Evolutionary conservation across 2,888 invertebrate species (phyloP).

Genomic region (Incurvaria masculella): DNA sequence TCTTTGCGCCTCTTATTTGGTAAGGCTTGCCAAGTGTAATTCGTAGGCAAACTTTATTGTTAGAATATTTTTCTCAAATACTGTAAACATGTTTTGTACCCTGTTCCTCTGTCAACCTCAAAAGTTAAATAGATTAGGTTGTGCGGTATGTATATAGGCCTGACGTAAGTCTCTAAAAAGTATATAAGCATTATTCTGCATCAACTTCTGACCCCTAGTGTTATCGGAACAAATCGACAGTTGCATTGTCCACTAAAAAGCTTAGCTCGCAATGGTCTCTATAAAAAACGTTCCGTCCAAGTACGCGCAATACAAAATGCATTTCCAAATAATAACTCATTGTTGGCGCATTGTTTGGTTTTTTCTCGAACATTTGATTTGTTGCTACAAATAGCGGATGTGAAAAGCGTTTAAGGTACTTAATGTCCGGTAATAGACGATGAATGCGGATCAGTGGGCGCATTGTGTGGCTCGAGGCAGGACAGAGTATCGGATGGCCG

Average conservation of each 20-base stretch:
- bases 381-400: slow-evolving; percentile 51
- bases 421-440: slow-evolving; percentile 58
- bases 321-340: slow-evolving; percentile 39
- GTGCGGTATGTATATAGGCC: no score
- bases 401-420: slow-evolving; percentile 54
- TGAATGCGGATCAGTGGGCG: slow-evolving; percentile 57
- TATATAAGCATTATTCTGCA: no score
- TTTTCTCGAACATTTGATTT: slow-evolving; percentile 47
- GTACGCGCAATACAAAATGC: slow-evolving; percentile 31
- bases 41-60: no score
- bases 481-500: slow-evolving; percentile 36
- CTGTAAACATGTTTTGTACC: no score
- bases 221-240: background rate
- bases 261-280: slow-evolving; percentile 27
- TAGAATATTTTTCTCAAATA: no score
- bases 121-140: no score
- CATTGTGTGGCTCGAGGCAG: slow-evolving; percentile 37
- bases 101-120: no score
- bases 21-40: no score
- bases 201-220: background rate
- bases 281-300: slow-evolving; percentile 38
- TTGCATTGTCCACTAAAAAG: slow-evolving; percentile 16
- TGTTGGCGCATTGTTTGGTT: slow-evolving; percentile 33
- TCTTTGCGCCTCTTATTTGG: no score
- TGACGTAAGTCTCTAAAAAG: no score